Base-by-base conservation (phyloP, 2,888 invertebrate genomes). In the Abrostola triplasia region DNA sequence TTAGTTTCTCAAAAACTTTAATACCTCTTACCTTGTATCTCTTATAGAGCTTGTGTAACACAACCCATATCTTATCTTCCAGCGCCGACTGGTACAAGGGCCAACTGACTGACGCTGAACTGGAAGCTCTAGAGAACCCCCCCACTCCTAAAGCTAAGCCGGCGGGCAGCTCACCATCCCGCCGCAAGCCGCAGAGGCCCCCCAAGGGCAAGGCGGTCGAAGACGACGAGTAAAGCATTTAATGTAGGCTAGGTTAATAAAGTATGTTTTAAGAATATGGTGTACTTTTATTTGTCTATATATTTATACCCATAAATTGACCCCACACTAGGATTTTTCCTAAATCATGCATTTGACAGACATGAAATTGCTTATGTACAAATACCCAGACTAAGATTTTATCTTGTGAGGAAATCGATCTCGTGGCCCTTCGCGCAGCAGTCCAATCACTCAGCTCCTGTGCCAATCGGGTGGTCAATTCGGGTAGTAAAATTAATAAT, bases 71-170 rank as follows among this genome's bases (percentile, higher is more conserved):
- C 8, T 35, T 36, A 40, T 42, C 36, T 80, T 95, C n/a, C 90
- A 98, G 98, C 90, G 97, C 96, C 77, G 98, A 98, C 84, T 98
- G 98, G 98, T 98, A 98, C 94, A 98, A 98, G 87, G 98, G 96
- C 48, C 96, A 97, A 75, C 91, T 98, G 81, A 97, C 97, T 8
- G 98, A 98, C 70, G 96, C 96, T 47, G 96, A 98, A 87, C 89
- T 98, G 64, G 96, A 96, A 0, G 97, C 97, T 47, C 91, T 98
- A 73, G 98, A 98, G 90, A 96, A 97, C 92, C 97, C 98, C 2
- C 96, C 97, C 44, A 96, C 95, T 42, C 93, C 95, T 12, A 96
- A 95, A 83, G 95, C 96, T 6, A 96, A 96, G 81, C 91, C 93
- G 0, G 90, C 95, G 8, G 95, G 95, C 6, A 81, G 89, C 0